Conservation (phyloP, 2,888 invertebrate genomes). For the Chalcosyrphus nemorum region DNA sequence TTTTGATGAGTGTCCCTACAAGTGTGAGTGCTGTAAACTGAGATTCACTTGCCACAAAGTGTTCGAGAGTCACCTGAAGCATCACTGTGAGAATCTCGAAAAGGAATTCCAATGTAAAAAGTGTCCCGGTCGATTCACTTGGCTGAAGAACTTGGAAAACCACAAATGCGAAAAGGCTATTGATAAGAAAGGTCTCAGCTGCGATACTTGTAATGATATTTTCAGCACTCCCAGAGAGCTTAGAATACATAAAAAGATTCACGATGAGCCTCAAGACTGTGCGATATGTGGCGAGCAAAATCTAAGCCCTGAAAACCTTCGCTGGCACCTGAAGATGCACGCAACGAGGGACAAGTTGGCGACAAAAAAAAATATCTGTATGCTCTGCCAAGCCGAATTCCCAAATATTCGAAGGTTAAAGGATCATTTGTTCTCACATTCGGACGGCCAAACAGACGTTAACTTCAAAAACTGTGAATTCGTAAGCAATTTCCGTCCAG, state of each 20-base stretch:
- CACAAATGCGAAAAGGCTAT: conserved; percentile 75
- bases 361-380: conserved; percentile 74
- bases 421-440: conserved; percentile 75
- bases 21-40: conserved; percentile 83
- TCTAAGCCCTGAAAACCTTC: conserved; percentile 60
- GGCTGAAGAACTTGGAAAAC: conserved; percentile 78
- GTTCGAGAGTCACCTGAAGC: conserved; percentile 83
- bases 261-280: conserved; percentile 76
- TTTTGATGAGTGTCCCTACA: conserved; percentile 82
- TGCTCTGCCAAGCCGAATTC: conserved; percentile 75
- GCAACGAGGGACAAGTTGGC: conserved; percentile 6
- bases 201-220: conserved; percentile 84
- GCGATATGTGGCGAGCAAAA: conserved; percentile 70
- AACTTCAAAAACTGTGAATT: conserved; percentile 74
- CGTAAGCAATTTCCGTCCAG: conserved; percentile 67
- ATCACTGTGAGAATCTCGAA: conserved; percentile 79
- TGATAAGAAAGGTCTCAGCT: conserved; percentile 75
- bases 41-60: conserved; percentile 83
- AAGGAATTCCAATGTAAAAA: conserved; percentile 77
- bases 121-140: conserved; percentile 80
- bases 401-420: conserved; percentile 74
- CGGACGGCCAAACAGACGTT: conserved; percentile 76
- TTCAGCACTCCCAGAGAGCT: conserved; percentile 85
- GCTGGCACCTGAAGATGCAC: conserved; percentile 65
- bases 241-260: conserved; percentile 84